phyloP scores from a whole-genome alignment of 37 sponge, comb jelly and placozoan species.

The Oscarella lobularis region DNA sequence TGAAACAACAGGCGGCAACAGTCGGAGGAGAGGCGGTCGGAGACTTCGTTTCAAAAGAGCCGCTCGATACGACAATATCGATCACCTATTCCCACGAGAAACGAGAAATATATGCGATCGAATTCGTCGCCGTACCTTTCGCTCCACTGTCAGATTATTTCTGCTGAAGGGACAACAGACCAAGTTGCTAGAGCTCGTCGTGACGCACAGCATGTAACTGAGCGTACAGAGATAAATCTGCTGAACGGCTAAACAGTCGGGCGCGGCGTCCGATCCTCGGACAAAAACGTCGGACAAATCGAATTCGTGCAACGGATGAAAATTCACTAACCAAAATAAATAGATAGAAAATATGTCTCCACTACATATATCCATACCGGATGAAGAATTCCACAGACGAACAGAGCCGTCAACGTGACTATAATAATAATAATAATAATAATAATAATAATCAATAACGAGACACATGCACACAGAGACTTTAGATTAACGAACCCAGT shows the following conservation, averaged over 20 bases:
- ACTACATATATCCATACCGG: background rate
- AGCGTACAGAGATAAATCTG: background rate
- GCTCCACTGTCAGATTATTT: too few species aligned
- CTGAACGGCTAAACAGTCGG: background rate
- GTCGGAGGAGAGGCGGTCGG: too few species aligned
- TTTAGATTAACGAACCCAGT: background rate
- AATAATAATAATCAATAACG: too few species aligned
- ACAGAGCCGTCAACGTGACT: background rate
- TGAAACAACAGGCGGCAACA: too few species aligned
- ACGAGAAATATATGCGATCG: too few species aligned
- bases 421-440: background rate
- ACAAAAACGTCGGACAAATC: background rate
- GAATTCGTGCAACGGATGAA: background rate
- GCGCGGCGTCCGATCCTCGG: background rate
- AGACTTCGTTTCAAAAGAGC: too few species aligned
- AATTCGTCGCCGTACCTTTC: too few species aligned
- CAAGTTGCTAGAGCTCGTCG: background rate
- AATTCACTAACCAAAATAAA: background rate
- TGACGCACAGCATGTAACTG: background rate
- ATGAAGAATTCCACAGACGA: background rate
- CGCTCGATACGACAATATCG: too few species aligned
- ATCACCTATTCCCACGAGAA: too few species aligned
- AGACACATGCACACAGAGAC: background rate
- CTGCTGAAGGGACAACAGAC: background rate
- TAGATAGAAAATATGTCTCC: background rate